A percentile compares a stretch with the other conserved stretches of the same genome.
Evolutionary conservation across 2,888 invertebrate species (phyloP).

Genomic region (Bruchidius siliquastri): DNA sequence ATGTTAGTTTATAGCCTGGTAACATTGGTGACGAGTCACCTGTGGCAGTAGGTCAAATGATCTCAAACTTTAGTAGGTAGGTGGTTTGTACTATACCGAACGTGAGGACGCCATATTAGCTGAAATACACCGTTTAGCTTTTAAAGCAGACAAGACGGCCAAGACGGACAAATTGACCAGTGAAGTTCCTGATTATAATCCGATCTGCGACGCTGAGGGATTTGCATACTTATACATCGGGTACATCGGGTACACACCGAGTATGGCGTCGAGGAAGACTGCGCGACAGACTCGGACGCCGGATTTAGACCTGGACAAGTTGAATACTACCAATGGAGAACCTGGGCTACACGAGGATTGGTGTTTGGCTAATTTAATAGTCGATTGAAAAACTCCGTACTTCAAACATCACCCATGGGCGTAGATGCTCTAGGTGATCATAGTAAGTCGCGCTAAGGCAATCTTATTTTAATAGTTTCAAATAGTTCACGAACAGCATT

Average conservation of each 20-base stretch:
- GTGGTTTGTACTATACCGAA: too few species aligned
- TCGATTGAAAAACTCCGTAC: not conserved
- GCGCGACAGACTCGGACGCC: not conserved
- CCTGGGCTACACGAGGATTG: not conserved
- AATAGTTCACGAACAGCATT: too few species aligned
- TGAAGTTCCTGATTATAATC: constrained; percentile 24
- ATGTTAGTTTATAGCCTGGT: too few species aligned
- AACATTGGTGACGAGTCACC: too few species aligned
- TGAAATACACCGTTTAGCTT: constrained; percentile 34
- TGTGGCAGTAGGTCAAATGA: not conserved
- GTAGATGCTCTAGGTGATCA: not conserved
- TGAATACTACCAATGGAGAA: not conserved
- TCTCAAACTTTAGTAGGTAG: too few species aligned
- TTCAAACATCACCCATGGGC: not conserved
- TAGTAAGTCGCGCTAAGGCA: too few species aligned
- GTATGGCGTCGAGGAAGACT: not conserved
- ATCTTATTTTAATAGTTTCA: too few species aligned
- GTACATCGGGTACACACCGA: not conserved
- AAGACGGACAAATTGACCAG: constrained; percentile 24
- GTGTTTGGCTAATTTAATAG: not conserved
- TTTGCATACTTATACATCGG: not conserved
- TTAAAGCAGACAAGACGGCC: constrained; percentile 24
- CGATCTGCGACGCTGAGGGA: constrained; percentile 2
- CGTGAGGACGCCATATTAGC: constrained; percentile 28
- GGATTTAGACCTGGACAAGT: not conserved